Conservation (phyloP, 2,113 vertebrate species). For the human region GRCh38 chr13:40385001-40385500, state of each 20-base stretch:
- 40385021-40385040: neutral
- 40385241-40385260: fast-evolving
- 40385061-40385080: neutral
- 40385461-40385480: no score
- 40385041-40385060: neutral
- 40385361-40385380: neutral
- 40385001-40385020: neutral
- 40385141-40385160: neutral
- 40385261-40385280: neutral
- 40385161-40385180: neutral
- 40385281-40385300: neutral
- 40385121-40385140: neutral
- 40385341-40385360: neutral
- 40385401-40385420: neutral
- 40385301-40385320: neutral
- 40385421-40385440: neutral
- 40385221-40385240: neutral
- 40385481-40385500: no score
- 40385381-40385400: neutral
- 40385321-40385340: neutral
- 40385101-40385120: neutral
- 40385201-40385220: neutral
- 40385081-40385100: neutral
- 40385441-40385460: no score
- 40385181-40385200: neutral